A percentile compares a stretch with the other conserved stretches of the same genome.
Evolutionary conservation across 2,888 invertebrate genomes (phyloP).

Genomic region (Panopea generosa): DNA sequence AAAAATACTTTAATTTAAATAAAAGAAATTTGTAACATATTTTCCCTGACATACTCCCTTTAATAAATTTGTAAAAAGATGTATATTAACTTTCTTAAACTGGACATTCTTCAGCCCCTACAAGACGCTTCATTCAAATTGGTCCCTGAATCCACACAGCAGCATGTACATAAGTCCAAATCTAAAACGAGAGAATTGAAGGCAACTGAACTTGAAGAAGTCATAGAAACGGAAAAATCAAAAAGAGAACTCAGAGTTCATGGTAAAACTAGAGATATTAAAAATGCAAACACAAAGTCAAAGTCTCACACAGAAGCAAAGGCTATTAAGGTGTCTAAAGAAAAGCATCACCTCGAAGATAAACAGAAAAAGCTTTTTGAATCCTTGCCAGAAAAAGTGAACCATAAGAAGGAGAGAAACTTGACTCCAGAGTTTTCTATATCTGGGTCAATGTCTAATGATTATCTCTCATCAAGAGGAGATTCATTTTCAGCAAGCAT

Average conservation of each 20-base stretch:
- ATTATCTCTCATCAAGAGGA: conserved; percentile 14
- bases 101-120: conserved; percentile 10
- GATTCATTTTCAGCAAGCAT: conserved; percentile 56
- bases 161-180: conserved; percentile 1
- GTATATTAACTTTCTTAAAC: no score
- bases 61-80: no score
- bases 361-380: no score
- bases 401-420: neutral
- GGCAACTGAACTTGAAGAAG: neutral
- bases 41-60: no score
- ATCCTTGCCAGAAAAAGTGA: neutral
- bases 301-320: no score
- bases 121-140: conserved; percentile 12
- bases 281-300: no score
- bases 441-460: conserved; percentile 37
- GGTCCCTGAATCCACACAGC: conserved; percentile 4
- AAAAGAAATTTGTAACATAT: no score
- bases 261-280: no score
- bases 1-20: no score
- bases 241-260: no score
- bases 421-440: neutral
- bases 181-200: neutral
- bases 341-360: no score
- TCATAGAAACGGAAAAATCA: neutral
- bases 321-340: no score